phyloP scores from a whole-genome alignment of 2,113 vertebrate genomes.

The Gavia stellata region DNA sequence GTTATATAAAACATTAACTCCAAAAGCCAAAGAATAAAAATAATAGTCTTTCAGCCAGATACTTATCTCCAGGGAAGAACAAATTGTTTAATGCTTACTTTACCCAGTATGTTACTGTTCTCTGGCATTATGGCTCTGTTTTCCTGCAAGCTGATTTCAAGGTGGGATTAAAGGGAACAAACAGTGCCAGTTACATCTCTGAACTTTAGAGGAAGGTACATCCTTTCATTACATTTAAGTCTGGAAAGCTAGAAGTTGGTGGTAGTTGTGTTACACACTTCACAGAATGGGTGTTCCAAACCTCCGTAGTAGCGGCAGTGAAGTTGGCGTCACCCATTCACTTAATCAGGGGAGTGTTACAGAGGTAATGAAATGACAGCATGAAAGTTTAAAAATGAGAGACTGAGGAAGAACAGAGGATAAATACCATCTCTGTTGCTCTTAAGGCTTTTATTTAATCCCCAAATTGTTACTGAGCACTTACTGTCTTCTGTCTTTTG shows the following conservation, averaged over 20 bases:
- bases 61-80: neutral
- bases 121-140: neutral
- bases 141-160: neutral
- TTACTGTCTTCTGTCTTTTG: neutral
- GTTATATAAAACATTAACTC: neutral
- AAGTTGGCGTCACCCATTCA: rapidly evolving
- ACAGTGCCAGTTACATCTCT: neutral
- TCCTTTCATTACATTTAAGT: neutral
- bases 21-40: neutral
- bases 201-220: neutral
- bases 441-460: neutral
- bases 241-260: neutral
- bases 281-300: neutral
- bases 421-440: neutral
- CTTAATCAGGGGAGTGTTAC: neutral
- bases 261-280: neutral
- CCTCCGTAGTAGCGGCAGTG: neutral
- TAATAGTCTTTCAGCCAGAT: neutral
- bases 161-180: neutral
- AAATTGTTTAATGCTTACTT: neutral
- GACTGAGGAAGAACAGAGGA: neutral
- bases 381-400: neutral
- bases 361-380: neutral
- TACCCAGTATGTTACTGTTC: neutral
- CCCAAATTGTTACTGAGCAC: neutral